Percentiles rank a stretch among this genome's conserved stretches.
phyloP scores from a whole-genome alignment of 2,113 vertebrate species.

The Sinosuthora webbiana region DNA sequence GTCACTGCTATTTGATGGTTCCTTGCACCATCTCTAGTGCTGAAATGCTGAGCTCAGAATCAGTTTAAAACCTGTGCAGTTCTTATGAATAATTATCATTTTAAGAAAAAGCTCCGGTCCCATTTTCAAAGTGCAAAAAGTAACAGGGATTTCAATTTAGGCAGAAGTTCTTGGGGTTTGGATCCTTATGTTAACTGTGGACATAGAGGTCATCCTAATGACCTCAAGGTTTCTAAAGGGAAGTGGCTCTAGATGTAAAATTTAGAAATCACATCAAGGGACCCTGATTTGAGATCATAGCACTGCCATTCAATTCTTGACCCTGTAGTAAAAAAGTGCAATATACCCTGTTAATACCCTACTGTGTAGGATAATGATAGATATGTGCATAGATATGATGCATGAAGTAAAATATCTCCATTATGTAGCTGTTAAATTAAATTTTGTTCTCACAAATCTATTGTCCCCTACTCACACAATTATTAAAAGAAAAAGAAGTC shows the following conservation, averaged over 20 bases:
- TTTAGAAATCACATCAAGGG: not conserved
- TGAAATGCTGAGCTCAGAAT: not conserved
- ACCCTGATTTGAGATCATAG: not conserved
- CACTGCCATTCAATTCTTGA: not conserved
- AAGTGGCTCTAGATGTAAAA: not conserved
- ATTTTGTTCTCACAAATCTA: not conserved
- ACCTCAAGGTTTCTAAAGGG: not conserved
- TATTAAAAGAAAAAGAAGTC: not conserved
- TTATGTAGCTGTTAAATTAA: not conserved
- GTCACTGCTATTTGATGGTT: not conserved
- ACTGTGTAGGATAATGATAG: not conserved
- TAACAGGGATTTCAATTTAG: not conserved
- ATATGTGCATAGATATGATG: not conserved
- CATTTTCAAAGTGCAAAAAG: not conserved
- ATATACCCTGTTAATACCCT: not conserved
- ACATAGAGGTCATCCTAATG: not conserved
- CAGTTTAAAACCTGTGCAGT: not conserved
- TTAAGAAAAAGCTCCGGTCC: not conserved
- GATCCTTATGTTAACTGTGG: not conserved
- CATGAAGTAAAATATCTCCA: slow-evolving; percentile 4
- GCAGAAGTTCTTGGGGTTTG: not conserved
- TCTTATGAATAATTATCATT: not conserved
- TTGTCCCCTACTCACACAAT: not conserved
- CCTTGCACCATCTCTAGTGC: not conserved
- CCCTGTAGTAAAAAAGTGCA: not conserved